Conservation (phyloP, 2,888 invertebrate genomes). For the Gastracanthus pulcherrimus region DNA sequence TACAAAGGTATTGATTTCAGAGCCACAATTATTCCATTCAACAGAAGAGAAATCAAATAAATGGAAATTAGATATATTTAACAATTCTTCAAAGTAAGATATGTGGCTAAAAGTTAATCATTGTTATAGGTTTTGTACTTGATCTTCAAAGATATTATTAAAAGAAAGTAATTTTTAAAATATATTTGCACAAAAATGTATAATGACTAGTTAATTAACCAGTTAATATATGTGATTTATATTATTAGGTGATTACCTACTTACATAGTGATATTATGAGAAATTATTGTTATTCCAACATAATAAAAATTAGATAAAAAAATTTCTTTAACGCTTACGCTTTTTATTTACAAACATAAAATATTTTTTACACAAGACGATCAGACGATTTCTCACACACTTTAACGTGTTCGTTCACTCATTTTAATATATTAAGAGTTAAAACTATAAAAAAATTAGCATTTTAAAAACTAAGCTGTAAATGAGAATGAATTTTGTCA, state of each 20-base stretch:
- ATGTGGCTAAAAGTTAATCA: too few relatives aligned
- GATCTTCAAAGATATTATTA: too few relatives aligned
- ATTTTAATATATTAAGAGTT: constrained; percentile 42
- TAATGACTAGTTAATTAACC: neutral
- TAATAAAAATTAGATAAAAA: constrained; percentile 24
- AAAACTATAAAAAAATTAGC: constrained; percentile 53
- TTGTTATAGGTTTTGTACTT: too few relatives aligned
- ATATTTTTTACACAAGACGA: constrained; percentile 55
- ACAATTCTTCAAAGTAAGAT: too few relatives aligned
- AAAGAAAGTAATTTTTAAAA: too few relatives aligned
- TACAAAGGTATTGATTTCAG: too few relatives aligned
- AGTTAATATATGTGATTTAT: constrained; percentile 13
- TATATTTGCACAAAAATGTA: neutral
- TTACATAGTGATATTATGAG: neutral
- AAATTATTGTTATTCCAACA: too few relatives aligned
- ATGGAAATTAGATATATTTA: neutral
- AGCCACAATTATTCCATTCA: too few relatives aligned
- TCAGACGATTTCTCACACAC: constrained; percentile 55
- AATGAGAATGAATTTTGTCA: constrained; percentile 50
- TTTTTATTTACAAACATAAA: constrained; percentile 58
- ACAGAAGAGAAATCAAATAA: too few relatives aligned
- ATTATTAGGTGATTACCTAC: constrained; percentile 8
- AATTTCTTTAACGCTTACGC: constrained; percentile 50
- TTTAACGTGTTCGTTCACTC: constrained; percentile 52
- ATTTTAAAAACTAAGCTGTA: constrained; percentile 27